Percentiles rank a stretch among this genome's conserved stretches.
Conservation (phyloP, 2,888 invertebrate species). For the Microplitis manilae region DNA sequence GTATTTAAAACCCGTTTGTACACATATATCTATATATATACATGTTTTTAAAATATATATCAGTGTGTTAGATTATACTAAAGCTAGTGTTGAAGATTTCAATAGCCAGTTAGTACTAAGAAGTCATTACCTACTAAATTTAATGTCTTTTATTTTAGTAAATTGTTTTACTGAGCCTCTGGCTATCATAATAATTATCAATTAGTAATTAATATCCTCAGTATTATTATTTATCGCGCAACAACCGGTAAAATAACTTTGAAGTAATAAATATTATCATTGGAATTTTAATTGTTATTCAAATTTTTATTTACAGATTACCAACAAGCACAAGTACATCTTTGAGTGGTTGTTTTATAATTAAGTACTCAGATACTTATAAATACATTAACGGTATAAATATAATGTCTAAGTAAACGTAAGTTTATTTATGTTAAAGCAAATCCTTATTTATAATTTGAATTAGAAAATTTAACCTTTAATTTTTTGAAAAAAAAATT, state of each 20-base stretch:
- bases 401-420: too few species aligned
- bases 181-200: background rate
- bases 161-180: background rate
- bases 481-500: too few species aligned
- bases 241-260: background rate
- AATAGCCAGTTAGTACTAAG: background rate
- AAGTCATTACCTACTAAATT: constrained; percentile 1
- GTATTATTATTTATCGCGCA: background rate
- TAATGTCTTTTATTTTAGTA: background rate
- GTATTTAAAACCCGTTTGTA: too few species aligned
- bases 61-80: background rate
- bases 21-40: too few species aligned
- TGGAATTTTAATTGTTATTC: background rate
- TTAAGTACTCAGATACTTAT: too few species aligned
- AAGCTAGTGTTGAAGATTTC: background rate
- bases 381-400: too few species aligned
- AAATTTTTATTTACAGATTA: background rate
- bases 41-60: background rate
- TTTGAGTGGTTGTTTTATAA: too few species aligned
- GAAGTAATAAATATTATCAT: background rate
- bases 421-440: too few species aligned
- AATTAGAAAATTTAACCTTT: too few species aligned
- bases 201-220: background rate
- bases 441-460: too few species aligned
- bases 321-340: background rate